Evolutionary conservation across 2,888 invertebrate genomes (phyloP).

Genomic region (Spatulosminthurus flaviceps): DNA sequence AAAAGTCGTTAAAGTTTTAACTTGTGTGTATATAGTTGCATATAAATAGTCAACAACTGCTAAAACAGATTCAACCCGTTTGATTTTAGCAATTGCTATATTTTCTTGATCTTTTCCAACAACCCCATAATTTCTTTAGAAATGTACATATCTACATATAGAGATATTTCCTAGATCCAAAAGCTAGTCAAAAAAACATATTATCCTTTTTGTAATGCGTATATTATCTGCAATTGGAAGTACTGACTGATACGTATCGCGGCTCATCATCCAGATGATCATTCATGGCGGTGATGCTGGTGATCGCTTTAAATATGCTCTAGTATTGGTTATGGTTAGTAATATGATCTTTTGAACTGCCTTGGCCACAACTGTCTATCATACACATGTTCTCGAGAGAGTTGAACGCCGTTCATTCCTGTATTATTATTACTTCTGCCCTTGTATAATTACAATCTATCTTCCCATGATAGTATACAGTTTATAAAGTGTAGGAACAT

Average conservation of each 20-base stretch:
- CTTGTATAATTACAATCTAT: not conserved
- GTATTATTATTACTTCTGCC: not conserved
- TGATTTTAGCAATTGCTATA: too few relatives aligned
- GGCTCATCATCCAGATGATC: not conserved
- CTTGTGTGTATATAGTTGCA: too few relatives aligned
- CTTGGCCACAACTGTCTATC: slow-evolving; percentile 7
- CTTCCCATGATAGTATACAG: not conserved
- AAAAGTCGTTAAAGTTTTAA: too few relatives aligned
- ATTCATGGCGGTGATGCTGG: slow-evolving; percentile 4
- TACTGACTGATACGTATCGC: not conserved
- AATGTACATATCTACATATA: too few relatives aligned
- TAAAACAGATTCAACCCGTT: too few relatives aligned
- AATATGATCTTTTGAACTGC: slow-evolving; percentile 9
- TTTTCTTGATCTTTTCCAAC: too few relatives aligned
- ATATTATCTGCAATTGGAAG: not conserved
- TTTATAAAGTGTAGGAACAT: not conserved
- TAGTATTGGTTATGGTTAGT: slow-evolving; percentile 12
- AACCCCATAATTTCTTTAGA: too few relatives aligned
- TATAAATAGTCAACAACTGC: too few relatives aligned
- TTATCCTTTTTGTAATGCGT: not conserved
- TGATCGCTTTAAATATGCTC: slow-evolving; percentile 5
- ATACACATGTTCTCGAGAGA: slow-evolving; percentile 13
- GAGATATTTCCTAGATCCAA: too few relatives aligned
- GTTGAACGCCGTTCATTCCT: slow-evolving; percentile 9
- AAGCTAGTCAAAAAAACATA: too few relatives aligned